Percentiles rank a stretch among this genome's conserved stretches.
Conservation (phyloP, 2,113 vertebrate genomes). For the Menidia beryllina region DNA sequence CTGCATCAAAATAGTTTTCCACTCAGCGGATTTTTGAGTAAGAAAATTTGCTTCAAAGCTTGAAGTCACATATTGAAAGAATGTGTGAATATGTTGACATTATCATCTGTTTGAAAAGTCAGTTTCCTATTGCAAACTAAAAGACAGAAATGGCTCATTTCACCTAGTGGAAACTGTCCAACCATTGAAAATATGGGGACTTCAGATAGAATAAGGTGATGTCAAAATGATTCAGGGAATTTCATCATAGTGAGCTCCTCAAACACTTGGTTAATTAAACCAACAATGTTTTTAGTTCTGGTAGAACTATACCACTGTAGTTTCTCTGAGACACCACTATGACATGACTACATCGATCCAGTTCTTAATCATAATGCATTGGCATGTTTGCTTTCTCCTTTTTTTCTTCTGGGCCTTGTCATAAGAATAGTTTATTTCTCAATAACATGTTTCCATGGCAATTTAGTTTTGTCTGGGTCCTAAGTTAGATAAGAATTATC, state of each 20-base stretch:
- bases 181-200: conserved; percentile 4
- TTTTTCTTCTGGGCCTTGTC: conserved; percentile 8
- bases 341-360: conserved; percentile 49
- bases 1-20: no score
- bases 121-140: conserved; percentile 11
- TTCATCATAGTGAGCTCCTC: conserved; percentile 30
- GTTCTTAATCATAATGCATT: conserved; percentile 23
- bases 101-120: conserved; percentile 36
- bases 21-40: conserved; percentile 1
- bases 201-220: conserved; percentile 15
- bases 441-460: conserved; percentile 41
- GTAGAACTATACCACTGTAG: conserved; percentile 23
- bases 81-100: conserved; percentile 18
- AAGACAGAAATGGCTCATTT: no score
- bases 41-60: not conserved
- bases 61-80: conserved; percentile 1
- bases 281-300: conserved; percentile 40
- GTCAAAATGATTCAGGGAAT: conserved; percentile 36
- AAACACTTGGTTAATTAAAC: conserved; percentile 51
- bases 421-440: conserved; percentile 43
- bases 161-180: conserved; percentile 24
- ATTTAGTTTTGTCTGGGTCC: conserved; percentile 47
- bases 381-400: not conserved
- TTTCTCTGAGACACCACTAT: conserved; percentile 19
- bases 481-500: conserved; percentile 67